A percentile compares a stretch with the other conserved stretches of the same genome.
Evolutionary conservation across 2,888 invertebrate species (phyloP).

Genomic region (Drosophila parthenogenetica): DNA sequence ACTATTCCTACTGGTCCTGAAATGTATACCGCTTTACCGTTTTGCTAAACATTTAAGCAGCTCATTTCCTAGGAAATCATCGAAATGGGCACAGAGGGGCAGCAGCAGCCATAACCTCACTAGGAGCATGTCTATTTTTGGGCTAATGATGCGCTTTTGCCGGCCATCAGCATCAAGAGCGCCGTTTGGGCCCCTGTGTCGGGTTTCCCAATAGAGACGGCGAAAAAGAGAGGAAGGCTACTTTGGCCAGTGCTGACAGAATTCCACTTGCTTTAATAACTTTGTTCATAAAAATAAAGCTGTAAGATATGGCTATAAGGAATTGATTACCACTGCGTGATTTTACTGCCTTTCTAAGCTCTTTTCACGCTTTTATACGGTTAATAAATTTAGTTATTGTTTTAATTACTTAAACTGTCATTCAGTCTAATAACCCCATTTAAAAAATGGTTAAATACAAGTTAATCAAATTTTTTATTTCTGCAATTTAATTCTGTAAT

Average conservation of each 20-base stretch:
- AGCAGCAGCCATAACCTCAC: conserved; percentile 15
- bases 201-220: conserved; percentile 3
- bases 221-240: neutral
- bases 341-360: too few species aligned
- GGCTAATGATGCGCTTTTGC: conserved; percentile 77
- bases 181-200: conserved; percentile 12
- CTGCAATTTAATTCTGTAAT: too few species aligned
- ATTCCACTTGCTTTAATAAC: neutral
- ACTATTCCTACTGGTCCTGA: conserved; percentile 39
- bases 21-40: conserved; percentile 75
- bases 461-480: too few species aligned
- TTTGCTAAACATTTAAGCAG: conserved; percentile 77
- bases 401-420: too few species aligned
- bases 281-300: neutral
- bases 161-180: conserved; percentile 32
- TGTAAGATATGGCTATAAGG: too few species aligned
- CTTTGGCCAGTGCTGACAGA: neutral
- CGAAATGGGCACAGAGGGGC: conserved; percentile 63
- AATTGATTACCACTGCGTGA: too few species aligned
- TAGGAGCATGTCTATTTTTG: conserved; percentile 70
- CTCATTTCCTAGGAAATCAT: conserved; percentile 79
- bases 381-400: too few species aligned
- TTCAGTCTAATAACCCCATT: too few species aligned
- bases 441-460: too few species aligned
- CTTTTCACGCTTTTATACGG: too few species aligned